Conservation (phyloP, 2,888 invertebrate genomes). For the Ectemnius continuus region DNA sequence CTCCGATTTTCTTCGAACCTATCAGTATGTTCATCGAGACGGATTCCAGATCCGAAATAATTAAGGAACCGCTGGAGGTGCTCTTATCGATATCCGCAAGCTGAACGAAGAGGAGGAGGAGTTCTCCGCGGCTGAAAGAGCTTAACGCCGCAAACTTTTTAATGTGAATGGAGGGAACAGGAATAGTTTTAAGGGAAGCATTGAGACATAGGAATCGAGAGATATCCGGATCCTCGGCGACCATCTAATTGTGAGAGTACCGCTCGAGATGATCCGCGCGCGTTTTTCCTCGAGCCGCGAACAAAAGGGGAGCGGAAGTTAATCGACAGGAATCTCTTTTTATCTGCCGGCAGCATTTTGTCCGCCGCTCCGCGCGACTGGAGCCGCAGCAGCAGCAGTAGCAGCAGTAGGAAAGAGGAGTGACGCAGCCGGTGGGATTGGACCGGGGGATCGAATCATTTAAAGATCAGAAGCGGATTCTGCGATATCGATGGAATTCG, state of each 20-base stretch:
- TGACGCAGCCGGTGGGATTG: too few species aligned
- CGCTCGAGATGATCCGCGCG: conserved; percentile 37
- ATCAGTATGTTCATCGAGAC: too few species aligned
- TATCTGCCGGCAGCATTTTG: conserved; percentile 41
- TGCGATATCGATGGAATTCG: conserved; percentile 52
- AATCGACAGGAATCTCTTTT: conserved; percentile 43
- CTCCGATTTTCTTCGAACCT: too few species aligned
- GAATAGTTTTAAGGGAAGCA: conserved; percentile 12
- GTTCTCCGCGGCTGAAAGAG: too few species aligned
- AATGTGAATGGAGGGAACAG: too few species aligned
- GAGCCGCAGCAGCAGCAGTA: too few species aligned
- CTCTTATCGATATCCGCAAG: too few species aligned
- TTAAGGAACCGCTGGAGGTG: too few species aligned
- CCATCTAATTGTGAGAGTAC: conserved; percentile 21
- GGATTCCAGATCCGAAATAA: too few species aligned
- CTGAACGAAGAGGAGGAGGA: too few species aligned
- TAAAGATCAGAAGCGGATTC: conserved; percentile 38
- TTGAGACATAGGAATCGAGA: conserved; percentile 32
- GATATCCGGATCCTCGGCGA: conserved; percentile 38
- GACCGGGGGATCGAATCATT: conserved; percentile 41
- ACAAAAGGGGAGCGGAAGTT: conserved; percentile 56
- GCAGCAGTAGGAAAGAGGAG: too few species aligned
- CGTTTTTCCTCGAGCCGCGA: conserved; percentile 32
- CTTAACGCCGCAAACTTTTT: too few species aligned
- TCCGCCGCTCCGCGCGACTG: background rate